Evolutionary conservation across 2,888 invertebrate species (phyloP).

Genomic region (Odontocerum albicorne): DNA sequence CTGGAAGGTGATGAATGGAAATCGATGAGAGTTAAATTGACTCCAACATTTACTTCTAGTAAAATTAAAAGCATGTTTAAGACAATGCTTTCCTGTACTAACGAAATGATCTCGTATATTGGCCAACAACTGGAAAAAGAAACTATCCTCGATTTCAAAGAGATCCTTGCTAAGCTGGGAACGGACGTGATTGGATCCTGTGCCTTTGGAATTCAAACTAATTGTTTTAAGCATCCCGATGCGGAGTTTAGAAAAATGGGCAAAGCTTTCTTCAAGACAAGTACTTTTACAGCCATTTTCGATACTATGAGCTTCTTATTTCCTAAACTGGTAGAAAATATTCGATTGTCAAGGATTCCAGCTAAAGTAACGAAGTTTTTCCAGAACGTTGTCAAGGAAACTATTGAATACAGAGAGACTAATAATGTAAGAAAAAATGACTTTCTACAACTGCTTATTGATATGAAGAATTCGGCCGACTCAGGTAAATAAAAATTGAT

Average conservation of each 20-base stretch:
- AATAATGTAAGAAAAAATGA: conserved; percentile 51
- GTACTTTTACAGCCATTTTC: background rate
- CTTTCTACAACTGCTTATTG: conserved; percentile 58
- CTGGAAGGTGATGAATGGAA: conserved; percentile 24
- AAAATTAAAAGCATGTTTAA: conserved; percentile 25
- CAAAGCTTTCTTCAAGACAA: conserved; percentile 17
- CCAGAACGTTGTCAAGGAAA: conserved; percentile 47
- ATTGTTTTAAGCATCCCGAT: conserved; percentile 16
- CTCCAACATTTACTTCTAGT: conserved; percentile 12
- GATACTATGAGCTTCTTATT: background rate
- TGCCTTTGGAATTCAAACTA: conserved; percentile 38
- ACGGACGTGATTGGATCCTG: conserved; percentile 39
- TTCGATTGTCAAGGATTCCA: background rate
- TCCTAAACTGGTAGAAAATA: background rate
- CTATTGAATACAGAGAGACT: conserved; percentile 47
- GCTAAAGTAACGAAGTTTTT: conserved; percentile 43
- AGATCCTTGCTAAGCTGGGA: conserved; percentile 12
- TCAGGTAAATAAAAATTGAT: background rate
- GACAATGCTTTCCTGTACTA: conserved; percentile 13
- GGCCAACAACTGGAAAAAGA: background rate
- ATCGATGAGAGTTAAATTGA: conserved; percentile 12
- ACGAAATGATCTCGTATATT: conserved; percentile 13
- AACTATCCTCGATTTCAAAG: background rate
- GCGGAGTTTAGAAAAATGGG: conserved; percentile 22
- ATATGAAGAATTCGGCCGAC: conserved; percentile 46